Base-by-base conservation (phyloP, 2,888 invertebrate species). In the Drosophila fungiperda region DNA sequence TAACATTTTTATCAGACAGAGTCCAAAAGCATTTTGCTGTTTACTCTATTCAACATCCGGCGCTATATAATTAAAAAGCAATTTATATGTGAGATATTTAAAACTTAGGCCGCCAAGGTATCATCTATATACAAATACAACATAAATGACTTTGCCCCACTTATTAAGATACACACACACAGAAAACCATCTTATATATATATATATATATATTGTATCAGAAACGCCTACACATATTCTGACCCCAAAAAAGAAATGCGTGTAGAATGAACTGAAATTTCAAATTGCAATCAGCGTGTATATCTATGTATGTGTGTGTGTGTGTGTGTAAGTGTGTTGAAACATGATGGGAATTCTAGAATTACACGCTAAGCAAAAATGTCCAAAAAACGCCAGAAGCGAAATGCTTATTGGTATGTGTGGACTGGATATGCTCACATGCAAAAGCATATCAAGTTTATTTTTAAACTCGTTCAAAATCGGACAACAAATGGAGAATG, bases 301-400 rank as follows among this genome's bases (percentile, higher is more conserved):
- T 73, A 26, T 55, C 11, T 17, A 52, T 36, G 0, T 58, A 9
- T 57, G 20, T 35, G 2, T 54, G 63, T 48, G 35, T 62, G 54
- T 59, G 55, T 61, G 67, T 53, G 29, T 70, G 58, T 45, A 55
- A 63, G 68, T 35, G 58, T 84, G 76, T 83, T 65, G 63, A 82
- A 84, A 78, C 45, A 23, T 64, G 70, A 65, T 85, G 68, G 64
- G 53, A 85, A 87, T 70, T 87, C 87, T 87, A 87, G 87, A 87
- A 87, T 90, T 90, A 90, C 87, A 89, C 65, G 52, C 68, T 67
- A 74, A 75, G 73, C 87, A 70, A 72, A 84, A 72, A 84, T 89
- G 79, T 84, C 84, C 84, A 89, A 82, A 84, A 84, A 84, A 65
- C 81, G 89, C 59, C 77, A 77, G 60, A 58, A 62, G 49, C 59